phyloP scores from a whole-genome alignment of 2,888 invertebrate genomes.

The Hypomecis punctinalis region DNA sequence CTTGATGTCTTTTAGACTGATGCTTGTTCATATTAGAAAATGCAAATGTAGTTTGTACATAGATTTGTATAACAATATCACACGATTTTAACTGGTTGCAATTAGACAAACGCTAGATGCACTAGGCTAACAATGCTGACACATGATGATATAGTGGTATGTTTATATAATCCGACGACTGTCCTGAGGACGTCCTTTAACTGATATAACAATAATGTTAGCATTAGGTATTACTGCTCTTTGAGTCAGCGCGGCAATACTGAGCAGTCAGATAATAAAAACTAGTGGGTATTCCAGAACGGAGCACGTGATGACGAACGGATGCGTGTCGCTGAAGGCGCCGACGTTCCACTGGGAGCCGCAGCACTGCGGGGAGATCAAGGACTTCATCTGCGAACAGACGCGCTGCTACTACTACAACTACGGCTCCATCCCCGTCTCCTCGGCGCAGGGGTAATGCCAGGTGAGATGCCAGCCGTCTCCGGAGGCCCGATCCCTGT shows the following conservation, averaged over 20 bases:
- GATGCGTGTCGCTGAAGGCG: constrained; percentile 91
- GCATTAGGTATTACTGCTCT: no score
- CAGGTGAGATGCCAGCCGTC: constrained; percentile 89
- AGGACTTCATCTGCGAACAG: constrained; percentile 96
- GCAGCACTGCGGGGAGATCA: constrained; percentile 92
- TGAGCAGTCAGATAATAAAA: constrained; percentile 40
- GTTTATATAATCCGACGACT: no score
- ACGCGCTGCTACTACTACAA: constrained; percentile 96
- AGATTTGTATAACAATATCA: no score
- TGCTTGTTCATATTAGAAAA: no score
- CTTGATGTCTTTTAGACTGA: no score
- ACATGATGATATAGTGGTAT: no score
- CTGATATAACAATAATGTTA: no score
- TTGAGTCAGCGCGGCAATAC: not conserved
- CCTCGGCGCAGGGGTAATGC: constrained; percentile 96
- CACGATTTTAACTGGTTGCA: no score
- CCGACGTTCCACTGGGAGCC: constrained; percentile 93
- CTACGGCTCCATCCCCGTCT: constrained; percentile 95
- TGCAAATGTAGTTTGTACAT: no score
- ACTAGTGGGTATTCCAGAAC: constrained; percentile 83
- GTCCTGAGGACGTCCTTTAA: no score
- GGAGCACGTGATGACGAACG: constrained; percentile 86
- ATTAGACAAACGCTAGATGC: no score
- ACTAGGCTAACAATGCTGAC: no score
- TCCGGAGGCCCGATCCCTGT: constrained; percentile 83